Percentiles rank a stretch among this genome's conserved stretches.
Conservation (phyloP, 2,888 invertebrate genomes). For the Leptinotarsa peninsularis region DNA sequence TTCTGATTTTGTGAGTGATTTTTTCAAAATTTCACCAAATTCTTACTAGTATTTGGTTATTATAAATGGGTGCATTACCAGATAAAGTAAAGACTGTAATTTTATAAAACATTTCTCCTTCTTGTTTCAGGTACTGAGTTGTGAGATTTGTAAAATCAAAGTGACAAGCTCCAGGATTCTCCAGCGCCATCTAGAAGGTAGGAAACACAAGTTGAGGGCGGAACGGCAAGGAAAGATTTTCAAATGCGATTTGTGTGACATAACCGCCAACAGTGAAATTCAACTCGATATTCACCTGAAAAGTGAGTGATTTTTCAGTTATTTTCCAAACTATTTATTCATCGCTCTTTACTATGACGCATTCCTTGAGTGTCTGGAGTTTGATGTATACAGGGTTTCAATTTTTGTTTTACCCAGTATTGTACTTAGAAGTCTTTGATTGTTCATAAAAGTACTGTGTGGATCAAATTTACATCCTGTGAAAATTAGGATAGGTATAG, state of each 20-base stretch:
- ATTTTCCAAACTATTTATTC: neutral
- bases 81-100: neutral
- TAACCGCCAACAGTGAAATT: conserved; percentile 63
- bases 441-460: too few species aligned
- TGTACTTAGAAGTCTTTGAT: too few species aligned
- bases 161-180: conserved; percentile 63
- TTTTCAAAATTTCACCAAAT: too few species aligned
- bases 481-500: too few species aligned
- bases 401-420: neutral
- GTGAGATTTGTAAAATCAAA: conserved; percentile 63
- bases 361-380: neutral
- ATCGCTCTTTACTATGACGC: neutral
- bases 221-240: conserved; percentile 63
- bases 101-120: neutral
- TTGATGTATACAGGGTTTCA: neutral
- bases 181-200: conserved; percentile 62
- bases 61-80: neutral
- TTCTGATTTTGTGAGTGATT: too few species aligned
- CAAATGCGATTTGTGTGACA: conserved; percentile 62
- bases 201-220: conserved; percentile 61
- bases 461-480: too few species aligned
- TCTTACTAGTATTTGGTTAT: neutral
- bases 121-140: conserved; percentile 55
- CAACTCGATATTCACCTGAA: conserved; percentile 64
- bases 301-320: conserved; percentile 51